A percentile compares a stretch with the other conserved stretches of the same genome.
phyloP scores from a whole-genome alignment of 2,797 vertebrate species.

The Coluber constrictor region DNA sequence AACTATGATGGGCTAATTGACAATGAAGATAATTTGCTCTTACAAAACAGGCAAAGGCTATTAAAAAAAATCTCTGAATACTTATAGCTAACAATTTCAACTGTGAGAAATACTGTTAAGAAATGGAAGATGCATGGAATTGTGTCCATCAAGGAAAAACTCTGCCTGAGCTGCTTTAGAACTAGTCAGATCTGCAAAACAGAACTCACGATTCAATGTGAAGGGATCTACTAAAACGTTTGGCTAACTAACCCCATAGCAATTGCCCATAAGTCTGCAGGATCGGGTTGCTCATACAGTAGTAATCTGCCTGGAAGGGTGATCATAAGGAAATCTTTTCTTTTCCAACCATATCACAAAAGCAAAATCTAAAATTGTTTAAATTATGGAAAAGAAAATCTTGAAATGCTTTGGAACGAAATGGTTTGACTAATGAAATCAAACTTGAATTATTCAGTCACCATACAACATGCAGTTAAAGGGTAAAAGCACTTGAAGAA shows the following conservation, averaged over 20 bases:
- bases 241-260: neutral
- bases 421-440: neutral
- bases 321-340: neutral
- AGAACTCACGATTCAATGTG: neutral
- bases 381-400: neutral
- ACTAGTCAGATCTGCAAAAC: neutral
- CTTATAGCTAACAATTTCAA: neutral
- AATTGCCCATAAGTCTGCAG: neutral
- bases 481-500: neutral
- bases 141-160: neutral
- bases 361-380: neutral
- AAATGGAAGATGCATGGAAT: neutral
- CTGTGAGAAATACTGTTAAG: neutral
- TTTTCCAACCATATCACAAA: neutral
- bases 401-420: neutral
- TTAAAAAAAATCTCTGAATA: neutral
- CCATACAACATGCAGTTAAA: neutral
- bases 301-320: neutral
- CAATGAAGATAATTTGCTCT: neutral
- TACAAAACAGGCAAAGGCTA: neutral
- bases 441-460: neutral
- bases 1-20: neutral
- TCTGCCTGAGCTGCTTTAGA: neutral
- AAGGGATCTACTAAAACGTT: neutral
- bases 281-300: neutral